Evolutionary conservation across 2,888 invertebrate species (phyloP).

Genomic region (Mesorhabditis sp.): DNA sequence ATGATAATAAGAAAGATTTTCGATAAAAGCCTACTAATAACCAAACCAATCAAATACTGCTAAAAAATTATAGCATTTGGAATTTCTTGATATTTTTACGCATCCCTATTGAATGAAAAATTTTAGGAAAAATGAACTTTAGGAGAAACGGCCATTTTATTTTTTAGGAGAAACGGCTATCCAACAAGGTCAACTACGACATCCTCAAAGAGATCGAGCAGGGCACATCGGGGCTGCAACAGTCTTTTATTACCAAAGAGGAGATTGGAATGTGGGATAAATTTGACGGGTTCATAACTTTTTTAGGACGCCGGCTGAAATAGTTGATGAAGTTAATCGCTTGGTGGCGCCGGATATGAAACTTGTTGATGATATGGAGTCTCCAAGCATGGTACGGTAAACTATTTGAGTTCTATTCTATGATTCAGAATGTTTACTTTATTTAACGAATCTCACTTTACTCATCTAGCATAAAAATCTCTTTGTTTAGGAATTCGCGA

Average conservation of each 20-base stretch:
- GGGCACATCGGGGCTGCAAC: background rate
- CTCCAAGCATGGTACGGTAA: background rate
- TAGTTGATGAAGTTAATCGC: background rate
- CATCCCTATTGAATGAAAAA: too few relatives aligned
- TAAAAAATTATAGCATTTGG: too few relatives aligned
- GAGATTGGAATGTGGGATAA: background rate
- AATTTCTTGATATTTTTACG: too few relatives aligned
- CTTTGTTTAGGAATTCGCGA: background rate
- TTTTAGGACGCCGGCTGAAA: background rate
- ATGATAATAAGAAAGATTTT: too few relatives aligned
- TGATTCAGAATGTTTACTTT: background rate
- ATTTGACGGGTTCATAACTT: background rate
- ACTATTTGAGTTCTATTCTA: background rate
- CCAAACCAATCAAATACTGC: too few relatives aligned
- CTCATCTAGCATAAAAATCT: background rate
- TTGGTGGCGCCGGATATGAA: background rate
- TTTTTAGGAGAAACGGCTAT: slow-evolving; percentile 79
- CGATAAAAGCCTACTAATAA: too few relatives aligned
- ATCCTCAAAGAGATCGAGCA: slow-evolving; percentile 67
- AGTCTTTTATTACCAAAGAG: background rate
- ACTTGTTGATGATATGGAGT: slow-evolving; percentile 1
- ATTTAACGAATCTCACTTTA: background rate
- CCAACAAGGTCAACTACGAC: slow-evolving; percentile 94
- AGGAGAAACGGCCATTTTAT: too few relatives aligned
- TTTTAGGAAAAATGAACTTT: too few relatives aligned